Conservation (phyloP, 1,140 invertebrate species). For the Chlorops oryzae region DNA sequence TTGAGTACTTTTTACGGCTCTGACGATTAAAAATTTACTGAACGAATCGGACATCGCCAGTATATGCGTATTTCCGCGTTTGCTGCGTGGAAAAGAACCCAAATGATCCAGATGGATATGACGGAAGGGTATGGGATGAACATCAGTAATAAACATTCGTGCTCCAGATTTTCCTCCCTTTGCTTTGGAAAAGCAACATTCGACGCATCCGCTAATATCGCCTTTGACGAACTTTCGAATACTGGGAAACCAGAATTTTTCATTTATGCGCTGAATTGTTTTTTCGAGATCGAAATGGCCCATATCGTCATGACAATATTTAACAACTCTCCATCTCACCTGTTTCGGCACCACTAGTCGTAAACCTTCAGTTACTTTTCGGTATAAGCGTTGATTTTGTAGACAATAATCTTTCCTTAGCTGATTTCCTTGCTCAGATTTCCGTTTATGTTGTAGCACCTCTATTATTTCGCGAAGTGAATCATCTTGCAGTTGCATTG, state of each 20-base stretch:
- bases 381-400: slow-evolving; percentile 1
- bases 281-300: slow-evolving; percentile 3
- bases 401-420: background rate
- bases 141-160: background rate
- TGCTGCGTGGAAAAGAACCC: slow-evolving; percentile 5
- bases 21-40: slow-evolving; percentile 7
- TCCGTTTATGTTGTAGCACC: background rate
- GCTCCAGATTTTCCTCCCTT: slow-evolving; percentile 1
- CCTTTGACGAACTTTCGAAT: slow-evolving; percentile 5
- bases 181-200: slow-evolving; percentile 8
- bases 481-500: slow-evolving; percentile 1
- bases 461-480: background rate
- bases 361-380: background rate
- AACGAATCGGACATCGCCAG: slow-evolving; percentile 1
- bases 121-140: slow-evolving; percentile 2
- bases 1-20: slow-evolving; percentile 22
- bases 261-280: background rate
- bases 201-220: slow-evolving; percentile 2
- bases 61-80: background rate
- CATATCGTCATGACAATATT: background rate
- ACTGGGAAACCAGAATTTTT: slow-evolving; percentile 4
- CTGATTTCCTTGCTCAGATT: background rate
- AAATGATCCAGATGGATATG: slow-evolving; percentile 4
- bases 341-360: background rate
- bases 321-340: background rate